Evolutionary conservation across 2,888 invertebrate species (phyloP).

Genomic region (Troglohyphantes excavatus): DNA sequence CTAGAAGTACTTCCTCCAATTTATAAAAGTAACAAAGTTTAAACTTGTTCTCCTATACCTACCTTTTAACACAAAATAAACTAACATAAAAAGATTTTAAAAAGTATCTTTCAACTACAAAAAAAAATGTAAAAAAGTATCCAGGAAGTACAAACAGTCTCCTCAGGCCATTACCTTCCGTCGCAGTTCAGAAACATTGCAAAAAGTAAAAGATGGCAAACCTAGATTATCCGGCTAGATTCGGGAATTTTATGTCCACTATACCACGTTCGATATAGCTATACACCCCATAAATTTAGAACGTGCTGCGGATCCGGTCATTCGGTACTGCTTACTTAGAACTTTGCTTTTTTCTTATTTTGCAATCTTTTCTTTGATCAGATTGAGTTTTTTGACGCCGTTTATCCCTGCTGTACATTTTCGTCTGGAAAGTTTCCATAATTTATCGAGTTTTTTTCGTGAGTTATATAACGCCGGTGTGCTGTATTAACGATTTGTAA

Average conservation of each 20-base stretch:
- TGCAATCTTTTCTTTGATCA: constrained; percentile 24
- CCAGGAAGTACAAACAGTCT: constrained; percentile 34
- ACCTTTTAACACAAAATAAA: constrained; percentile 48
- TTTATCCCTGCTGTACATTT: background rate
- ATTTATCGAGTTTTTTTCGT: constrained; percentile 39
- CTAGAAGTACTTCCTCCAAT: too few relatives aligned
- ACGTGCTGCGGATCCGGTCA: constrained; percentile 58
- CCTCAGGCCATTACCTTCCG: constrained; percentile 38
- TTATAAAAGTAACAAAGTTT: background rate
- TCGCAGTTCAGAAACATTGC: constrained; percentile 24
- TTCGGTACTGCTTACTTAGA: constrained; percentile 37
- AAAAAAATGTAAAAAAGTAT: background rate
- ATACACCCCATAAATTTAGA: constrained; percentile 71
- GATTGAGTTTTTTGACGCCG: constrained; percentile 29
- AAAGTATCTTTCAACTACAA: background rate
- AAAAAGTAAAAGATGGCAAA: constrained; percentile 52
- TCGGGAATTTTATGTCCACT: constrained; percentile 65
- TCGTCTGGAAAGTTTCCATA: constrained; percentile 49
- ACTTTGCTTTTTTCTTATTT: background rate
- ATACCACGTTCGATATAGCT: constrained; percentile 60
- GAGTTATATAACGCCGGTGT: constrained; percentile 20
- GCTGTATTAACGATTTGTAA: constrained; percentile 55
- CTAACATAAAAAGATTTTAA: background rate
- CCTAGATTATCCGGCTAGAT: constrained; percentile 42
- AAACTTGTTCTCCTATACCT: background rate